phyloP scores from a whole-genome alignment of 1,140 invertebrate genomes.

The Drosophila suzukii region DNA sequence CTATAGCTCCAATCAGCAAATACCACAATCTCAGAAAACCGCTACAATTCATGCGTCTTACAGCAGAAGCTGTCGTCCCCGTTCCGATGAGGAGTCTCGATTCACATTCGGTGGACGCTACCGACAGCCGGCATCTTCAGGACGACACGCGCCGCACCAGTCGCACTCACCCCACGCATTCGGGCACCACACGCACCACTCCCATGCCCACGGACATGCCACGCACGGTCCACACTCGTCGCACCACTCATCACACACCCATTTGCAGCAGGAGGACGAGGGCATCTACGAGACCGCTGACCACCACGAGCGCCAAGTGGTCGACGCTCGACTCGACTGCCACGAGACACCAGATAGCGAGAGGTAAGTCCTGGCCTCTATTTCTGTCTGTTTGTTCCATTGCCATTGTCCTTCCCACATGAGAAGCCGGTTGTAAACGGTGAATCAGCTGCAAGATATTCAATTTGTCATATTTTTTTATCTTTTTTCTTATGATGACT shows the following conservation, averaged over 20 bases:
- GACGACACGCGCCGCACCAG: constrained; percentile 85
- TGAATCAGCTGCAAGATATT: neutral
- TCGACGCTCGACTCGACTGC: constrained; percentile 85
- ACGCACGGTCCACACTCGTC: constrained; percentile 84
- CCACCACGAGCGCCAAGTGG: constrained; percentile 87
- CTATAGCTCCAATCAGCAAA: constrained; percentile 83
- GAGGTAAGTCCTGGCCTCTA: constrained; percentile 87
- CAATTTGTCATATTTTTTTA: neutral
- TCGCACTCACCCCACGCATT: constrained; percentile 84
- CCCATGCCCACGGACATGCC: constrained; percentile 84
- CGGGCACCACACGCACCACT: constrained; percentile 84
- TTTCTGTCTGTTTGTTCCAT: constrained; percentile 1
- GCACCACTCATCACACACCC: constrained; percentile 85
- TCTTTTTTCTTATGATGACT: no score
- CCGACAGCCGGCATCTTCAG: constrained; percentile 87
- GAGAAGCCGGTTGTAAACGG: neutral
- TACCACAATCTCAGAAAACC: constrained; percentile 84
- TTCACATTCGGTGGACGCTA: constrained; percentile 92
- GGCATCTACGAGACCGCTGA: constrained; percentile 94
- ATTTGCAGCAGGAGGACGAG: constrained; percentile 90
- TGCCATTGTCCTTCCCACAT: neutral
- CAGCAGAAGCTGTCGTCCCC: constrained; percentile 85
- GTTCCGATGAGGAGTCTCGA: constrained; percentile 87
- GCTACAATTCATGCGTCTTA: constrained; percentile 85
- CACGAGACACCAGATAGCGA: constrained; percentile 93